Percentiles rank a stretch among this genome's conserved stretches.
Conservation (phyloP, 2,888 invertebrate species). For the Amiota mariae region DNA sequence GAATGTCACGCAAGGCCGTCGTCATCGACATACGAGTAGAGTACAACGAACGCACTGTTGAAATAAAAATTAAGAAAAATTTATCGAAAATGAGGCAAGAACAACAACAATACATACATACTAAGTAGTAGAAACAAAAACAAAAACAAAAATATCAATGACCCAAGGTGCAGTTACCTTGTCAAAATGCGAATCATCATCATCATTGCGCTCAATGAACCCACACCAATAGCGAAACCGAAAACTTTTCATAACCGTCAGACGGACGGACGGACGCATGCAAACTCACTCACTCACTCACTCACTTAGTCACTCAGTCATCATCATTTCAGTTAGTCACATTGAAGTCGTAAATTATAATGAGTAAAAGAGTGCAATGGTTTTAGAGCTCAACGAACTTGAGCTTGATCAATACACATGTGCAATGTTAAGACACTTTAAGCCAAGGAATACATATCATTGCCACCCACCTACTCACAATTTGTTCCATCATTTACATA, state of each 20-base stretch:
- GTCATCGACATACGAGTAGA: neutral
- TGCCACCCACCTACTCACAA: neutral
- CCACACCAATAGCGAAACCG: neutral
- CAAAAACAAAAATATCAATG: constrained; percentile 49
- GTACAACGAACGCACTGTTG: constrained; percentile 9
- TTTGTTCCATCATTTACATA: neutral
- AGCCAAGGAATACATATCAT: neutral
- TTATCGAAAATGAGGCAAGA: constrained; percentile 7
- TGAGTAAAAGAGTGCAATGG: constrained; percentile 36
- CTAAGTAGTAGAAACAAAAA: constrained; percentile 8
- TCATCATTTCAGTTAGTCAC: too few relatives aligned
- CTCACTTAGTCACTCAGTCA: neutral
- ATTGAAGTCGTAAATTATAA: constrained; percentile 14
- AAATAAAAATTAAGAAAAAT: constrained; percentile 12
- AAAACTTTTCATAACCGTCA: neutral
- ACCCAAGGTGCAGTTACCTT: constrained; percentile 64
- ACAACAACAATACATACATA: neutral
- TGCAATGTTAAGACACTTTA: neutral
- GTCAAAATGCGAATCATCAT: constrained; percentile 13
- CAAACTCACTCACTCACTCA: neutral
- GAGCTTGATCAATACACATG: constrained; percentile 2
- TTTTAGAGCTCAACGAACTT: constrained; percentile 13
- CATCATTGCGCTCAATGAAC: constrained; percentile 28
- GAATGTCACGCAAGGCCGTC: constrained; percentile 25
- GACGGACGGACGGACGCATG: neutral